Conservation (phyloP, 2,113 vertebrate genomes). For the Ciconia boyciana region DNA sequence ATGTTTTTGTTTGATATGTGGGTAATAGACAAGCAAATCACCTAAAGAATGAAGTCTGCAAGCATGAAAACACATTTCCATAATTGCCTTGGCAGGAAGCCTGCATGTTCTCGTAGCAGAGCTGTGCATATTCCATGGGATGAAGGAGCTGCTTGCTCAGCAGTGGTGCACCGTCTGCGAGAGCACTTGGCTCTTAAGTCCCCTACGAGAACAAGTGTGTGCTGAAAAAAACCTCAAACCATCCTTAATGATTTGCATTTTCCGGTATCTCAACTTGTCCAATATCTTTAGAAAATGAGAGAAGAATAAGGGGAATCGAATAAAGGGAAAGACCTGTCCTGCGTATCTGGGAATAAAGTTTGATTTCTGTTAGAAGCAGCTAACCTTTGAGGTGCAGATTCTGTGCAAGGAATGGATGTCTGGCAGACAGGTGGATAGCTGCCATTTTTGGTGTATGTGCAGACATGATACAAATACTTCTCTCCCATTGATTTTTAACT, state of each 20-base stretch:
- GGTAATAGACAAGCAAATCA: constrained; percentile 38
- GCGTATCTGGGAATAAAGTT: neutral
- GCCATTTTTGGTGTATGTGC: neutral
- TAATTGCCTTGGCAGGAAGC: constrained; percentile 55
- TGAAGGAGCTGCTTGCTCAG: neutral
- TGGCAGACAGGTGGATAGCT: neutral
- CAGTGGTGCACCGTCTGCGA: neutral
- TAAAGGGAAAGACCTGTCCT: neutral
- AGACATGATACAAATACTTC: neutral
- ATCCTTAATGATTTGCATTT: neutral
- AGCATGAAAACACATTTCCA: constrained; percentile 38
- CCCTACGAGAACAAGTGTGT: neutral
- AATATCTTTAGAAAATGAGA: neutral
- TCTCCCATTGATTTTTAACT: neutral
- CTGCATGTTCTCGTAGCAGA: neutral
- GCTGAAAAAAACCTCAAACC: neutral
- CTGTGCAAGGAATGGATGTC: neutral
- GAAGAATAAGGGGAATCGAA: neutral
- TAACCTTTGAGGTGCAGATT: neutral
- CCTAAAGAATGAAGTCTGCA: constrained; percentile 44
- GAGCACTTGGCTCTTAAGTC: neutral
- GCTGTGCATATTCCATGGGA: neutral
- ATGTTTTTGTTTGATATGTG: constrained; percentile 37
- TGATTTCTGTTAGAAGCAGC: neutral
- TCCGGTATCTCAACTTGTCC: neutral